Percentiles rank a stretch among this genome's conserved stretches.
Evolutionary conservation across 2,113 vertebrate species (phyloP).

Genomic region (Albula glossodonta): DNA sequence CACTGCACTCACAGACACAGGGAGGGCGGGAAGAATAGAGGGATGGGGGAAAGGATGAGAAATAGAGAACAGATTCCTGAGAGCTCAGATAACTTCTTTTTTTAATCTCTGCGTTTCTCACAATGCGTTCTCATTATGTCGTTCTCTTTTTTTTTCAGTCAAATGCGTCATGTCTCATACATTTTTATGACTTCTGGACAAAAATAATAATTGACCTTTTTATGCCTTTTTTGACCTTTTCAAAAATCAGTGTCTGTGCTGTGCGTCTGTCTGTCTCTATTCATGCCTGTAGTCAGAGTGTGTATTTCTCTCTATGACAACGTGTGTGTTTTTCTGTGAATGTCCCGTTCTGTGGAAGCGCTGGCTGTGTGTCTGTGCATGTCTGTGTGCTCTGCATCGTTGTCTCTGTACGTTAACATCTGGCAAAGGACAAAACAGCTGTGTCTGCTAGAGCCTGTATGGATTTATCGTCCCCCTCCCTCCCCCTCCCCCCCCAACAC

Average conservation of each 20-base stretch:
- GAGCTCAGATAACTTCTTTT: neutral
- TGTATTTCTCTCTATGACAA: neutral
- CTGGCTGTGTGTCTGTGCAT: neutral
- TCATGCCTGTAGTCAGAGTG: neutral
- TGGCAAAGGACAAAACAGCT: slow-evolving; percentile 37
- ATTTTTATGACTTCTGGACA: neutral
- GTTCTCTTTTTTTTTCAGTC: neutral
- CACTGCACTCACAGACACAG: neutral
- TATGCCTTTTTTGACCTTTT: neutral
- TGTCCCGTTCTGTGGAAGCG: neutral
- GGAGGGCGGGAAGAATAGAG: neutral
- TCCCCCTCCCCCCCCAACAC: slow-evolving; percentile 27
- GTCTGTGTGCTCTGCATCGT: neutral
- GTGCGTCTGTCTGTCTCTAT: neutral
- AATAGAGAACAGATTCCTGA: neutral
- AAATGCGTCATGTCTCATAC: neutral
- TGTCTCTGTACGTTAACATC: slow-evolving; percentile 19
- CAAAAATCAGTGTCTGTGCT: neutral
- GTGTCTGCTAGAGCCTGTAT: neutral
- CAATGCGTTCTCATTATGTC: neutral
- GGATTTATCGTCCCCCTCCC: slow-evolving; percentile 24
- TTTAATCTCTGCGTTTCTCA: neutral
- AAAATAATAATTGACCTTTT: neutral
- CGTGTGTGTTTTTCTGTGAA: neutral
- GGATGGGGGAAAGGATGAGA: neutral